Base-by-base conservation (phyloP, 53 echinoderm and acorn worm species). In the Echinometra lucunter region DNA sequence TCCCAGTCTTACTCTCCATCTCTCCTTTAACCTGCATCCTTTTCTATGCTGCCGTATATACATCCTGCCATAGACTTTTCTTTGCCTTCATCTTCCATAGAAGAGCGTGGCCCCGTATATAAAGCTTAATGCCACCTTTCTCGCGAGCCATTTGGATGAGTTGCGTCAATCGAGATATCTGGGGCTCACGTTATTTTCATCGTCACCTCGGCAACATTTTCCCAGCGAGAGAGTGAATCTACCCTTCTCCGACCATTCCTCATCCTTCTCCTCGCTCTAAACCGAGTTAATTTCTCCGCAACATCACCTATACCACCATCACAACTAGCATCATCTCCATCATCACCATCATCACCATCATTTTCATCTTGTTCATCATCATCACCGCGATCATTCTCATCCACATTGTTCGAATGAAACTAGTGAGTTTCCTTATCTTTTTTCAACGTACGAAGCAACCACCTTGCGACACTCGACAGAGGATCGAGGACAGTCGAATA, bases 61-160 rank as follows among this genome's bases (percentile, higher is more conserved):
- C 19, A 58, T 32, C 60, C 21, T 88, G 53, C 56, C 23, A 16
- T 32, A 58, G 1, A n/a, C 60, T 89, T 38, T 35, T 38, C 37
- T 27, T 28, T 38, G 37, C 89, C 60, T 23, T 40, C 23, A 40
- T 58, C 37, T 89, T 30, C 60, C 35, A 37, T 35, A 19, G 15
- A 21, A 58, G 37, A 60, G 25, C 7, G 49, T 60, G 89, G 89
- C 58, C 60, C 89, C 89, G 60, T 89, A 89, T 89, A 89, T 89
- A 89, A 89, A 89, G 58, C 58, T 37, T 60, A 17, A 18, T 58
- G 89, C 37, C 85, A 58, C 57, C 40, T 25, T 58, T 58, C 60
- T 89, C 89, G 89, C 89, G 58, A 89, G 19, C 60, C 89, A 89
- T 89, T 89, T 60, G 57, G 60, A 60, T 17, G 88, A 30, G 58